Conservation (phyloP, 2,113 vertebrate genomes). For the Lampris megalopsis region DNA sequence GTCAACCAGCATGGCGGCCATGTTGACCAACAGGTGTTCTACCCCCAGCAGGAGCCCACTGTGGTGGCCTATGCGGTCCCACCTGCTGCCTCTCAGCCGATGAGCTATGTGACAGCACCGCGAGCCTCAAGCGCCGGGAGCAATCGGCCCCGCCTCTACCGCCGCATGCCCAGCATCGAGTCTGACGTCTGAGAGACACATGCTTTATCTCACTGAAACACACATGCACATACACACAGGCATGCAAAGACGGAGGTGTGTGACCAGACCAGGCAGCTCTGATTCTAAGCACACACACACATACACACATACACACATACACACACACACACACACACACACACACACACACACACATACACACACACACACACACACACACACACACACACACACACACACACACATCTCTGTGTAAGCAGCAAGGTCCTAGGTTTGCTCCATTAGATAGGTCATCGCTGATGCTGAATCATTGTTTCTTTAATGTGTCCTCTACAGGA, state of each 20-base stretch:
- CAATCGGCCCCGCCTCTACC: constrained; percentile 93
- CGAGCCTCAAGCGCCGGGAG: constrained; percentile 94
- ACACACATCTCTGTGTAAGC: constrained; percentile 13
- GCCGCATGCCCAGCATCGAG: constrained; percentile 99
- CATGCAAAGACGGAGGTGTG: constrained; percentile 50
- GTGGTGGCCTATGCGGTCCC: constrained; percentile 96
- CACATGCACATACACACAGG: constrained; percentile 55
- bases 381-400: background rate
- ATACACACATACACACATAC: constrained; percentile 8
- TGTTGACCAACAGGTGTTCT: constrained; percentile 78
- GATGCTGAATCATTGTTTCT: constrained; percentile 57
- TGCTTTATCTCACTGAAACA: constrained; percentile 51
- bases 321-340: constrained; percentile 24
- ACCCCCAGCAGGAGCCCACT: constrained; percentile 87
- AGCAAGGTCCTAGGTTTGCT: constrained; percentile 10
- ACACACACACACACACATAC: constrained; percentile 34
- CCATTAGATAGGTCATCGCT: constrained; percentile 47
- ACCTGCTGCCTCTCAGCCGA: constrained; percentile 89
- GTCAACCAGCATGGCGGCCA: constrained; percentile 73
- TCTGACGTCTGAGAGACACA: constrained; percentile 90
- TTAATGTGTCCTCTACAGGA: constrained; percentile 42
- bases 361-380: constrained; percentile 8
- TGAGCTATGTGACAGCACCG: constrained; percentile 89
- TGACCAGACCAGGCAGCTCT: constrained; percentile 63
- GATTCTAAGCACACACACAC: constrained; percentile 56